Conservation (phyloP, 2,888 invertebrate species). For the Himalopsyche kuldschensis region DNA sequence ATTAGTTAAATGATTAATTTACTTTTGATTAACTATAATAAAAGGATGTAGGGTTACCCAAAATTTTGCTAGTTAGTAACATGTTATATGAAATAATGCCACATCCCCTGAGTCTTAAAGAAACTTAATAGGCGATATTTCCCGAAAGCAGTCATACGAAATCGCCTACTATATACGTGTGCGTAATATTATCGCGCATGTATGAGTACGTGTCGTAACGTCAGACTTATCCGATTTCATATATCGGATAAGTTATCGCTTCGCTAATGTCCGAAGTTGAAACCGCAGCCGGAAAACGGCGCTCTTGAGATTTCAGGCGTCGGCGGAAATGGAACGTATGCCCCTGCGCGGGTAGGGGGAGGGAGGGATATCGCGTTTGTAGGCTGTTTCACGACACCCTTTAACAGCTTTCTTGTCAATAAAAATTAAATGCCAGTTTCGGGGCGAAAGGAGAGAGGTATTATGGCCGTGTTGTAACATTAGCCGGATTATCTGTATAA, state of each 20-base stretch:
- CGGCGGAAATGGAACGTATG: background rate
- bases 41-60: too few relatives aligned
- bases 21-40: too few relatives aligned
- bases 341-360: background rate
- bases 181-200: background rate
- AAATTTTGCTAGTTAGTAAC: too few relatives aligned
- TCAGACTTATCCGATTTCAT: background rate
- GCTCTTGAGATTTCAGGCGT: background rate
- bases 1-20: too few relatives aligned
- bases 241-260: background rate
- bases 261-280: conserved; percentile 7
- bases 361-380: background rate
- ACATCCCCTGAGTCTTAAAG: background rate
- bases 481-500: background rate
- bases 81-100: background rate
- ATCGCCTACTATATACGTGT: background rate
- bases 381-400: background rate
- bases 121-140: background rate
- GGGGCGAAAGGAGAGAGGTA: background rate
- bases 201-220: background rate
- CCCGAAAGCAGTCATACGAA: background rate
- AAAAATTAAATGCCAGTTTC: background rate
- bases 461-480: background rate
- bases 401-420: background rate
- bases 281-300: background rate